Conservation (phyloP, 92 coral and sea anemone genomes). For the Porites divaricata region DNA sequence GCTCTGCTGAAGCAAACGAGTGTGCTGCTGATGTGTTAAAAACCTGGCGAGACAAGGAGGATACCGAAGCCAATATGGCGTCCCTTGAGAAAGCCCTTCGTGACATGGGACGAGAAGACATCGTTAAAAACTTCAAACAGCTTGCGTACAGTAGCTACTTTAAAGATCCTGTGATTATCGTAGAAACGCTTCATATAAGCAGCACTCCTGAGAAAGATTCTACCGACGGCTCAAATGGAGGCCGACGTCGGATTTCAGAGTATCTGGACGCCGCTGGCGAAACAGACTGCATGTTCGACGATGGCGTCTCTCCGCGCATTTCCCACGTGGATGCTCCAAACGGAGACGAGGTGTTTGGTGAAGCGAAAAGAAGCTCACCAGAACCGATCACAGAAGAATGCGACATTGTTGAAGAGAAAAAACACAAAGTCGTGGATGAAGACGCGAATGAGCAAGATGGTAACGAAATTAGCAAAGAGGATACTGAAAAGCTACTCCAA, state of each 20-base stretch:
- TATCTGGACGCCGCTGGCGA: conserved; percentile 56
- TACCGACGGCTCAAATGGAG: conserved; percentile 11
- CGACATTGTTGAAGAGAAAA: conserved; percentile 38
- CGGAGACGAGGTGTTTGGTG: conserved; percentile 31
- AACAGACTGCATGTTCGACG: conserved; percentile 55
- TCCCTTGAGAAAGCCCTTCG: conserved; percentile 83
- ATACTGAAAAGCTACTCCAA: conserved; percentile 76
- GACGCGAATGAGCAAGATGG: conserved; percentile 50
- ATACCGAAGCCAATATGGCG: conserved; percentile 91
- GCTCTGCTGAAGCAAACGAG: conserved; percentile 67
- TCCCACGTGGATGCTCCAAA: conserved; percentile 6
- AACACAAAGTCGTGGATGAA: conserved; percentile 59
- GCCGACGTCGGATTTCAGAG: conserved; percentile 52
- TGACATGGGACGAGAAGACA: conserved; percentile 84
- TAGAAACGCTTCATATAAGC: conserved; percentile 68
- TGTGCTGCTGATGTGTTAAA: conserved; percentile 84
- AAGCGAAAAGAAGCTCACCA: neutral
- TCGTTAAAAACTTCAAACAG: conserved; percentile 82
- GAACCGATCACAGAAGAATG: conserved; percentile 38
- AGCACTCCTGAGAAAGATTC: conserved; percentile 21
- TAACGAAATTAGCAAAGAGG: conserved; percentile 41
- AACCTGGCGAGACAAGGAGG: conserved; percentile 91
- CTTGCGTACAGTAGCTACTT: conserved; percentile 96
- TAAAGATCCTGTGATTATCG: conserved; percentile 74
- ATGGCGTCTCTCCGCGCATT: conserved; percentile 34